Evolutionary conservation across 2,888 invertebrate species (phyloP), one percentile per base, ranked within the genome.

Genomic region (Rhabditoides inermis): DNA sequence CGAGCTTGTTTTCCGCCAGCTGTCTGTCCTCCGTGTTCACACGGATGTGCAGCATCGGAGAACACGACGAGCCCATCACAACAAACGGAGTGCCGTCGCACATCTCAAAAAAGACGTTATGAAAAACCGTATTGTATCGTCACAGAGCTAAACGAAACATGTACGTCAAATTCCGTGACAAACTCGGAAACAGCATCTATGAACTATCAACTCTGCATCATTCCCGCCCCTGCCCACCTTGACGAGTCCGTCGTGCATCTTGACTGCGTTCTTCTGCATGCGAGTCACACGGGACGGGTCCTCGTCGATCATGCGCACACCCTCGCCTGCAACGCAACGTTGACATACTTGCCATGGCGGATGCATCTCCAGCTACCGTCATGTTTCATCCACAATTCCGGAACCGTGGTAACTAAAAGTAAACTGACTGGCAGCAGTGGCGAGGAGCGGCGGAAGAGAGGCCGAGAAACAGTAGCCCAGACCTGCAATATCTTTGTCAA

Each of bases 391-490:
- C n/a, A n/a, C n/a, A n/a, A n/a, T n/a, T n/a, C n/a, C n/a, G n/a
- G n/a, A n/a, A n/a, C n/a, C n/a, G n/a, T n/a, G n/a, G n/a, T n/a
- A n/a, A n/a, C n/a, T n/a, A n/a, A n/a, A n/a, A n/a, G 20, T 23
- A 28, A 44, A 53, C 55, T 47, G 10, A 66, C 61, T 64, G 6
- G 90, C 91, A 0, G 90, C 89, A 53, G 88, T 84, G 0, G 91
- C 86, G 68, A 94, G 79, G 78, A 92, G 84, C 0, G 95, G 94
- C 0, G 95, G 94, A 45, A 89, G 78, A 0, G 95, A 94, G 0
- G 95, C 95, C 2, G 94, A 95, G 79, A 95, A 98, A 78, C 92
- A 92, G 77, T 95, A 95, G 0, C 88, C 87, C 79, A 78, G 74
- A 2, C 81, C 82, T 49, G 57, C 18, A 53, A 45, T 4, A n/a